phyloP scores from a whole-genome alignment of 2,797 vertebrate species.

The Erpetoichthys calabaricus region DNA sequence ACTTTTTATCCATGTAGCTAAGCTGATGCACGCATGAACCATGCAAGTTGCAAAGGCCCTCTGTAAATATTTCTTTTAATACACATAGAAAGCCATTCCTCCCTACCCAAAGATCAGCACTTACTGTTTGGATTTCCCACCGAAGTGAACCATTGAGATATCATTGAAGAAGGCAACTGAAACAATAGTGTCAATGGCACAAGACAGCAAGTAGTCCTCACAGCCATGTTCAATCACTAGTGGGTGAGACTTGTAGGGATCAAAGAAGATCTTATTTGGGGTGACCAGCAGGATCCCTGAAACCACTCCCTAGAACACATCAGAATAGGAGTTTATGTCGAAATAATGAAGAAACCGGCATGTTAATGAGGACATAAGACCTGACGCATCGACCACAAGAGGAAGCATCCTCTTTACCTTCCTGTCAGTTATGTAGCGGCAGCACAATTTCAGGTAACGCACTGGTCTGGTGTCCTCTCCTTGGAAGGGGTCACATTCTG shows the following conservation, averaged over 20 bases:
- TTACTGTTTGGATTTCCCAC: constrained; percentile 30
- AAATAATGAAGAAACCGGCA: not conserved
- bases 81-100: not conserved
- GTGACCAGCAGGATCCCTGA: constrained; percentile 59
- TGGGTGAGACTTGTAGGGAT: constrained; percentile 57
- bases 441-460: constrained; percentile 54
- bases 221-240: constrained; percentile 59
- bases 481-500: constrained; percentile 40
- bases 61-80: too few relatives aligned
- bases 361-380: not conserved
- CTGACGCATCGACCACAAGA: not conserved
- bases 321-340: not conserved
- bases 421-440: constrained; percentile 57
- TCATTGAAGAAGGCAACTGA: constrained; percentile 55
- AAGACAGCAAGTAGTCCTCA: constrained; percentile 60
- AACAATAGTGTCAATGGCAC: constrained; percentile 40
- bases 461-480: constrained; percentile 37
- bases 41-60: too few relatives aligned
- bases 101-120: not conserved
- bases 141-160: constrained; percentile 53
- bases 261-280: constrained; percentile 59
- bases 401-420: constrained; percentile 34
- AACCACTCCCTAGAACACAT: constrained; percentile 46
- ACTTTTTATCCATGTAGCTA: too few relatives aligned
- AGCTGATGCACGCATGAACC: too few relatives aligned